These are phyloP conservation scores for Cosmia pyralina DNA, from an alignment of 2,888 invertebrate genomes.

Conservation along the genomic window DNA sequence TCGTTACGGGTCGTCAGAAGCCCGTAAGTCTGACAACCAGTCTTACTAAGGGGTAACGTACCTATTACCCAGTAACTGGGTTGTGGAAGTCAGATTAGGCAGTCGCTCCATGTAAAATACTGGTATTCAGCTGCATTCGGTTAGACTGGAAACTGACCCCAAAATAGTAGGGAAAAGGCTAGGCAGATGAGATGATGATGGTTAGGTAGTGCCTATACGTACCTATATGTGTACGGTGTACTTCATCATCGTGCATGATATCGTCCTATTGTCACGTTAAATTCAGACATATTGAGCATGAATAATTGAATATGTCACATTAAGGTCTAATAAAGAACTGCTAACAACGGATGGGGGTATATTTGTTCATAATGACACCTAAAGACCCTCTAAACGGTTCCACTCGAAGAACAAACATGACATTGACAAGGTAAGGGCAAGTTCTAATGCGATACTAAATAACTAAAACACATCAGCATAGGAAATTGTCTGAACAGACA, in stretches of 20 bases:
- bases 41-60: no score
- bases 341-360: background rate
- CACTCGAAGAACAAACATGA: slow-evolving; percentile 12
- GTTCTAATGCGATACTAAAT: slow-evolving; percentile 38
- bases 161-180: no score
- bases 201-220: background rate
- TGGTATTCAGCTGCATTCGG: no score
- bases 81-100: no score
- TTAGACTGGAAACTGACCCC: no score
- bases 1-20: no score
- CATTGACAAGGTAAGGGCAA: slow-evolving; percentile 23
- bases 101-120: no score
- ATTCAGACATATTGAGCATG: slow-evolving; percentile 13
- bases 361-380: background rate
- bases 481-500: slow-evolving; percentile 38
- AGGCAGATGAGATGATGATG: no score
- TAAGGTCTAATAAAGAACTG: background rate
- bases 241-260: slow-evolving; percentile 1
- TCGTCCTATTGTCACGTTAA: background rate
- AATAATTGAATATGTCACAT: slow-evolving; percentile 11
- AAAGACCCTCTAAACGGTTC: background rate
- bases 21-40: no score
- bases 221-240: background rate
- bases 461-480: slow-evolving; percentile 52
- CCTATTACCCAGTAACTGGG: no score